Percentiles rank a stretch among this genome's conserved stretches.
Evolutionary conservation across 2,113 vertebrate species (phyloP).

Genomic region (Siniperca knerii): DNA sequence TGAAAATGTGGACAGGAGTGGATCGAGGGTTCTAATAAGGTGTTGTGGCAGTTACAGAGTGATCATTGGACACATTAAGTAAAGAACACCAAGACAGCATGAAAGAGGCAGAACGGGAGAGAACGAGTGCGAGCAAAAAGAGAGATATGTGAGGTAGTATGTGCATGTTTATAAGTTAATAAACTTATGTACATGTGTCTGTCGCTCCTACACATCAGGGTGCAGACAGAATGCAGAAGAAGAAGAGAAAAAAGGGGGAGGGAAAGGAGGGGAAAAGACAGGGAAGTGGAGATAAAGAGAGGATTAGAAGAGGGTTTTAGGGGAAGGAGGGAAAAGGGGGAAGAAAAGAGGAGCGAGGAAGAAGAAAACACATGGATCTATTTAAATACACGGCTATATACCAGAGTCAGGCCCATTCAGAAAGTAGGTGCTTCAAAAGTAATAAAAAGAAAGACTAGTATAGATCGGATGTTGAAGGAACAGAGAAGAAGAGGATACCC

Average conservation of each 20-base stretch:
- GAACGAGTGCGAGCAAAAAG: slow-evolving; percentile 78
- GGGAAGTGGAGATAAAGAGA: slow-evolving; percentile 78
- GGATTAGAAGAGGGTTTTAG: slow-evolving; percentile 75
- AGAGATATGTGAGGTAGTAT: slow-evolving; percentile 82
- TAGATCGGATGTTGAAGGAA: slow-evolving; percentile 68
- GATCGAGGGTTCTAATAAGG: slow-evolving; percentile 66
- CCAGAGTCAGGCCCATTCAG: slow-evolving; percentile 82
- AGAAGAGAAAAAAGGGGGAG: slow-evolving; percentile 67
- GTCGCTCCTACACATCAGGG: slow-evolving; percentile 83
- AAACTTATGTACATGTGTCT: slow-evolving; percentile 86
- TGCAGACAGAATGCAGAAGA: slow-evolving; percentile 83
- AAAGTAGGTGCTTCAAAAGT: slow-evolving; percentile 72
- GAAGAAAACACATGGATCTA: slow-evolving; percentile 86
- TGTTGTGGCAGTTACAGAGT: slow-evolving; percentile 78
- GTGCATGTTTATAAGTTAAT: slow-evolving; percentile 83
- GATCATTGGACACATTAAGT: slow-evolving; percentile 79
- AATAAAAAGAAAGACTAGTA: slow-evolving; percentile 43
- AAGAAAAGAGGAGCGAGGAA: slow-evolving; percentile 80
- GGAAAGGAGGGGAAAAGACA: slow-evolving; percentile 67
- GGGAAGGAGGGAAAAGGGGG: slow-evolving; percentile 69
- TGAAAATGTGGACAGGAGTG: slow-evolving; percentile 77
- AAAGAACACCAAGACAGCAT: slow-evolving; percentile 81
- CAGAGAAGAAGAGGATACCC: slow-evolving; percentile 60
- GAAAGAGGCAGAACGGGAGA: slow-evolving; percentile 79
- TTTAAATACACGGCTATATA: slow-evolving; percentile 83